A percentile compares a stretch with the other conserved stretches of the same genome.
Conservation (phyloP, 2,113 vertebrate genomes). For the Zonotrichia leucophrys region DNA sequence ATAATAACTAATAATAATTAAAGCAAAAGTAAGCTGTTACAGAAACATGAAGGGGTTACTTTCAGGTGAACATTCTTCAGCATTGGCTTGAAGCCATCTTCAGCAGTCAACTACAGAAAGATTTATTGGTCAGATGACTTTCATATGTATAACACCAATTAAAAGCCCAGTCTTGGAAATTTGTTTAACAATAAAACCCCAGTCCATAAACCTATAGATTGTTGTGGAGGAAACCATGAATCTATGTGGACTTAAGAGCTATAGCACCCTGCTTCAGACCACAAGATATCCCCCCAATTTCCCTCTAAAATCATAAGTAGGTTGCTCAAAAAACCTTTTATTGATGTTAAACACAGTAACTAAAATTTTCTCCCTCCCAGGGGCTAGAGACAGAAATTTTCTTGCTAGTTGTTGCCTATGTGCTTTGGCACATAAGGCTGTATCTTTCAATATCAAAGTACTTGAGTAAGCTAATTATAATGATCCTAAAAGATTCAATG, state of each 20-base stretch:
- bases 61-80: neutral
- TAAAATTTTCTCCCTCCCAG: neutral
- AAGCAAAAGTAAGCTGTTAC: neutral
- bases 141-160: neutral
- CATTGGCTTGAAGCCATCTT: neutral
- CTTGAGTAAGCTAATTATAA: slow-evolving; percentile 27
- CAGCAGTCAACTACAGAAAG: neutral
- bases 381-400: neutral
- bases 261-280: neutral
- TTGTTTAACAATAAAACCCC: neutral
- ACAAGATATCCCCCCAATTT: neutral
- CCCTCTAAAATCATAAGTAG: accelerated
- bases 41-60: neutral
- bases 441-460: slow-evolving; percentile 21
- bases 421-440: neutral
- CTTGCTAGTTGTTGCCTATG: neutral
- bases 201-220: neutral
- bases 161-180: neutral
- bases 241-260: neutral
- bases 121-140: slow-evolving; percentile 12
- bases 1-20: neutral
- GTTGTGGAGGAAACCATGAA: neutral
- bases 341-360: neutral
- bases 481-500: slow-evolving; percentile 25
- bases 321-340: neutral